These are phyloP conservation scores for Syngnathus rostellatus DNA, from an alignment of 2,797 vertebrate species.

Conservation along the genomic window DNA sequence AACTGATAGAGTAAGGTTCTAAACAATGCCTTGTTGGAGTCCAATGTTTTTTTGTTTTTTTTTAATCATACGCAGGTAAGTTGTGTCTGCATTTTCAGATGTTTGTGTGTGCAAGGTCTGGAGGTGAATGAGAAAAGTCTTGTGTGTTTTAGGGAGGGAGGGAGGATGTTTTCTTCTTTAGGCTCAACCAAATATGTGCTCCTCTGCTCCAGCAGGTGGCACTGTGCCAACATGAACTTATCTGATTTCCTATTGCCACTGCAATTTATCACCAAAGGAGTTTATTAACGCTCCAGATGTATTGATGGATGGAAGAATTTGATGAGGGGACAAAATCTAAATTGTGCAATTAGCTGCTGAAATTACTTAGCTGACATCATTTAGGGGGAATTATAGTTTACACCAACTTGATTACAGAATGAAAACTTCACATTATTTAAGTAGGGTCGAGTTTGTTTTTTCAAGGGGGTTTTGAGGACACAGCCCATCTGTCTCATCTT, in stretches of 20 bases:
- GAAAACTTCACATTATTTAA: conserved; percentile 6
- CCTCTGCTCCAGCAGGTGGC: conserved; percentile 67
- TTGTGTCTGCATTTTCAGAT: conserved; percentile 16
- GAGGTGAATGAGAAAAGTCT: background rate
- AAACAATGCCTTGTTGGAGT: background rate
- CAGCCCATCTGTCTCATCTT: conserved; percentile 27
- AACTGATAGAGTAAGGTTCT: background rate
- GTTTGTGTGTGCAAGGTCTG: background rate
- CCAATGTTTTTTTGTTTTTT: conserved; percentile 21
- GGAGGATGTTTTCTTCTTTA: background rate
- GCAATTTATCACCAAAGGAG: conserved; percentile 22
- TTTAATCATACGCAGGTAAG: conserved; percentile 39
- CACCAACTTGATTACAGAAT: conserved; percentile 1
- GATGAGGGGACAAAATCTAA: conserved; percentile 9
- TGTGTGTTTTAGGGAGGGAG: background rate
- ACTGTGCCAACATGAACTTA: conserved; percentile 37
- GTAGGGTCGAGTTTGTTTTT: conserved; percentile 3
- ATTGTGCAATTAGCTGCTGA: conserved; percentile 13
- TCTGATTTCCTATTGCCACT: conserved; percentile 15
- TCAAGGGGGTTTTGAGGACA: conserved; percentile 19
- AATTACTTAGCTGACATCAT: conserved; percentile 15
- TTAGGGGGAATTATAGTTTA: conserved; percentile 8
- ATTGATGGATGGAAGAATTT: conserved; percentile 28
- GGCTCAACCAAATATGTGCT: background rate
- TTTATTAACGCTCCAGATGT: conserved; percentile 10